phyloP scores from a whole-genome alignment of 2,113 vertebrate genomes.

The Hemichromis elongatus region DNA sequence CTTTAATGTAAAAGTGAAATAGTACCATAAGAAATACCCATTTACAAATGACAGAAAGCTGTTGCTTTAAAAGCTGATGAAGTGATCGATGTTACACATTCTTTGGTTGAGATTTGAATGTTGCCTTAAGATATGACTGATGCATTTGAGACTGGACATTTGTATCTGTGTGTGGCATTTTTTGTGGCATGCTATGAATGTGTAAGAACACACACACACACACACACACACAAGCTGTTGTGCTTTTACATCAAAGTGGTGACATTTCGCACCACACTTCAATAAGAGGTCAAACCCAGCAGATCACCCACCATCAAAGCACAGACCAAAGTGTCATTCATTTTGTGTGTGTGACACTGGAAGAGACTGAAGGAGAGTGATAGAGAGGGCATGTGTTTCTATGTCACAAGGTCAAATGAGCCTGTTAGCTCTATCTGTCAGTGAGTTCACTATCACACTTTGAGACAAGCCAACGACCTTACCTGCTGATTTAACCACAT shows the following conservation, averaged over 20 bases:
- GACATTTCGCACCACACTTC: conserved; percentile 57
- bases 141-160: neutral
- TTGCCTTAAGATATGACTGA: neutral
- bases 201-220: conserved; percentile 1
- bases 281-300: conserved; percentile 55
- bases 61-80: neutral
- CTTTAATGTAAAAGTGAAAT: neutral
- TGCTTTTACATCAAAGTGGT: conserved; percentile 67
- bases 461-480: neutral
- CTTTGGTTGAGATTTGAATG: neutral
- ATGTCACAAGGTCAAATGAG: conserved; percentile 20
- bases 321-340: conserved; percentile 27
- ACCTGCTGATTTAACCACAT: neutral
- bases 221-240: conserved; percentile 19
- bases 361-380: neutral
- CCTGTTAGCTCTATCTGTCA: neutral
- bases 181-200: conserved; percentile 43
- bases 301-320: conserved; percentile 52
- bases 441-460: neutral
- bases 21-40: neutral
- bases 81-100: neutral
- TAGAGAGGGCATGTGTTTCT: neutral
- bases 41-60: neutral
- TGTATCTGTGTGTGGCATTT: conserved; percentile 19
- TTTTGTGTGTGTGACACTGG: neutral